Conservation (phyloP, 1,140 invertebrate species). For the Doryteuthis pealeii region DNA sequence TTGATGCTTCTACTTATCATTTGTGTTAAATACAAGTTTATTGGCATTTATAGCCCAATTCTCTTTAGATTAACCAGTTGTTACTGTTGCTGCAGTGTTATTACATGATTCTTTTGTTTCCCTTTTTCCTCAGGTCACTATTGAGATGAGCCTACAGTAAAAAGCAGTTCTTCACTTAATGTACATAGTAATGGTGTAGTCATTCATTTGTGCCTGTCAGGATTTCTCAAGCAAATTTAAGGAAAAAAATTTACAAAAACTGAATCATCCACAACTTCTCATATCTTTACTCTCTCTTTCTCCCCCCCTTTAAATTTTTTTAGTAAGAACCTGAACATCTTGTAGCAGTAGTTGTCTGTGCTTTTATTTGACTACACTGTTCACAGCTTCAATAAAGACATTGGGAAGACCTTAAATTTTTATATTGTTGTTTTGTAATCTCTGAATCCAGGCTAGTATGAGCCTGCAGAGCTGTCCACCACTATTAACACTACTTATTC, state of each 20-base stretch:
- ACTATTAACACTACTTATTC: constrained; percentile 5
- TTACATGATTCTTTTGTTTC: constrained; percentile 5
- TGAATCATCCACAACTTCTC: constrained; percentile 6
- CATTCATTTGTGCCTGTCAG: constrained; percentile 6
- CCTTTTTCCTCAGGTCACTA: constrained; percentile 9
- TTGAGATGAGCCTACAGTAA: constrained; percentile 11
- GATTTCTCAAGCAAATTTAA: background rate
- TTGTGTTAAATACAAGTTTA: no score
- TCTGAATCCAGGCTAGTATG: background rate
- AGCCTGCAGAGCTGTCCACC: background rate
- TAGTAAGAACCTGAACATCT: background rate
- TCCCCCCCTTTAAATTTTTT: no score
- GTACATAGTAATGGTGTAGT: constrained; percentile 10
- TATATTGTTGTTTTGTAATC: background rate
- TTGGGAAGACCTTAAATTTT: background rate
- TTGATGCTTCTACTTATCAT: no score
- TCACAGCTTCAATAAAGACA: constrained; percentile 8
- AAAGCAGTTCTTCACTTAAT: constrained; percentile 5
- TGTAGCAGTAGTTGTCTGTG: background rate
- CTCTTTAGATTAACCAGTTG: no score
- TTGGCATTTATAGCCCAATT: background rate
- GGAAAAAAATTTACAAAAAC: background rate
- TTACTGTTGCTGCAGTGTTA: constrained; percentile 2
- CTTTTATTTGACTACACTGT: background rate
- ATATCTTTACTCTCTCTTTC: background rate